Percentiles rank a stretch among this genome's conserved stretches.
Conservation (phyloP, 2,797 vertebrate species). For the Glossophaga mutica region DNA sequence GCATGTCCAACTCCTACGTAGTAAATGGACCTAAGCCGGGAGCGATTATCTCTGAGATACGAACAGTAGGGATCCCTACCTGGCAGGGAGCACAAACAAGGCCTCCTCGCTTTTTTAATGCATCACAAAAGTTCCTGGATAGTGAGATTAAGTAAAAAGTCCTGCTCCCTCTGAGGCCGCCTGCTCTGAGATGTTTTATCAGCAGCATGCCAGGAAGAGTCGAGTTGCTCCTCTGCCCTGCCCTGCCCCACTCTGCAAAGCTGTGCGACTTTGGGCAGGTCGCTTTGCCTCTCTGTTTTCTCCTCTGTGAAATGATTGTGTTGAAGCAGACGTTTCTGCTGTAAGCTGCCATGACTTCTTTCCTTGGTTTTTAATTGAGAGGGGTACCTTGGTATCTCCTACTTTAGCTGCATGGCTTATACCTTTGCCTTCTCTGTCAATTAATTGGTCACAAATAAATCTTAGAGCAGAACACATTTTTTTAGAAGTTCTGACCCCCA, state of each 20-base stretch:
- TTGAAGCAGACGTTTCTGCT: background rate
- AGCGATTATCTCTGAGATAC: background rate
- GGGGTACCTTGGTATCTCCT: background rate
- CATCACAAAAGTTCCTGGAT: background rate
- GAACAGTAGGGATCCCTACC: background rate
- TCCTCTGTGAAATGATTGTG: background rate
- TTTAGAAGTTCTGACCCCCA: background rate
- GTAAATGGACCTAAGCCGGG: background rate
- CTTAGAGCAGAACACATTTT: background rate
- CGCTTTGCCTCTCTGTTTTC: background rate
- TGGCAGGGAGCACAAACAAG: background rate
- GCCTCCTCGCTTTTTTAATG: background rate
- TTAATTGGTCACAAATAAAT: slow-evolving; percentile 23
- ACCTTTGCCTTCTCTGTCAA: background rate
- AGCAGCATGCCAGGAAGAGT: background rate
- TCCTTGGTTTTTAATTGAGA: background rate
- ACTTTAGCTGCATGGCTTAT: background rate
- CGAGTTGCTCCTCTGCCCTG: background rate
- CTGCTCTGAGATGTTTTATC: background rate
- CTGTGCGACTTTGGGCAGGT: background rate
- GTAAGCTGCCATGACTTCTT: background rate
- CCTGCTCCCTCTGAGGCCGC: background rate
- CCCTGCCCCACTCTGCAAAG: background rate
- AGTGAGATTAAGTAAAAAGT: slow-evolving; percentile 20
- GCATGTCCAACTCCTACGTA: rapidly evolving